phyloP scores from a whole-genome alignment of 1,140 invertebrate genomes.

The Leptinotarsa defecta region DNA sequence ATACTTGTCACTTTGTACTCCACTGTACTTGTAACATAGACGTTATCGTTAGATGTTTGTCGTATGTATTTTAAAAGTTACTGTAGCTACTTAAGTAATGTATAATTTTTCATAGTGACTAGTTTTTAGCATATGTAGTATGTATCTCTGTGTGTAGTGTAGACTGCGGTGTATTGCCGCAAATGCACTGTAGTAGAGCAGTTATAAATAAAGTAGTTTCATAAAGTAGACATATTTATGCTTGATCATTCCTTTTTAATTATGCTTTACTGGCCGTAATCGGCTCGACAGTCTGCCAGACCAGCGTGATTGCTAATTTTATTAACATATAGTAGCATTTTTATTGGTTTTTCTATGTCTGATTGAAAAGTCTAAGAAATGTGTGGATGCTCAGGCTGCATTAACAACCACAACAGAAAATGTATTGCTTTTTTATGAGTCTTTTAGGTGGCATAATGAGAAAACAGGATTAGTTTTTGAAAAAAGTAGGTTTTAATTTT shows the following conservation, averaged over 20 bases:
- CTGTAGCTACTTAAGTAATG: conserved; percentile 52
- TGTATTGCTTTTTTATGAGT: no score
- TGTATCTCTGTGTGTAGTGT: conserved; percentile 59
- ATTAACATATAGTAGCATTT: conserved; percentile 20
- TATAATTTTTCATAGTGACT: conserved; percentile 53
- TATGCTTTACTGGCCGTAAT: conserved; percentile 29
- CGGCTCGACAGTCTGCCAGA: conserved; percentile 32
- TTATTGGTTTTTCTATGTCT: conserved; percentile 12
- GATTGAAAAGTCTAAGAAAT: conserved; percentile 10
- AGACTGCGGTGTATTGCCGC: conserved; percentile 47
- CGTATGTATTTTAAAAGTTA: conserved; percentile 52
- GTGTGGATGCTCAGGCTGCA: no score
- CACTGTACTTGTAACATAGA: conserved; percentile 39
- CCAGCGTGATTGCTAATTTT: conserved; percentile 27
- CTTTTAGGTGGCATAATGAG: no score
- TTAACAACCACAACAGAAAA: no score
- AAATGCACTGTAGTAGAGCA: conserved; percentile 58
- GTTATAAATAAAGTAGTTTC: conserved; percentile 59
- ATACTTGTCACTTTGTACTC: conserved; percentile 16
- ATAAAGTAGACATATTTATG: conserved; percentile 54
- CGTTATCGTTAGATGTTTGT: conserved; percentile 53
- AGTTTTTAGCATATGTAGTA: conserved; percentile 56
- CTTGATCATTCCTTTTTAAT: conserved; percentile 34
- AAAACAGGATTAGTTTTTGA: no score
- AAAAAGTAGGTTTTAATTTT: no score